Percentiles rank a stretch among this genome's conserved stretches.
Evolutionary conservation across 2,888 invertebrate species (phyloP).

Genomic region (Mythimna albipuncta): DNA sequence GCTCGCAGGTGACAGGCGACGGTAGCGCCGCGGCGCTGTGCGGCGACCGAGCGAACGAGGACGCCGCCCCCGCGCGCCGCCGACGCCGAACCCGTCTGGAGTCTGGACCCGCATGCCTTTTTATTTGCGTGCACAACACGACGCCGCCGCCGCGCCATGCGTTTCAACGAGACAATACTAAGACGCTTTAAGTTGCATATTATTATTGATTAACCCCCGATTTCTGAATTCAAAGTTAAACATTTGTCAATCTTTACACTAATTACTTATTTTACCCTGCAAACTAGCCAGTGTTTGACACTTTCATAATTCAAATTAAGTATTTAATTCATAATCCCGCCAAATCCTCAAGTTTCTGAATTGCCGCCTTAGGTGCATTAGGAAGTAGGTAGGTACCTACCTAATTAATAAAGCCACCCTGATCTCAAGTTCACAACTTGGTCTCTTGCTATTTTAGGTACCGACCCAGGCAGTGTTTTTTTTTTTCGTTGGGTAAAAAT

Average conservation of each 20-base stretch:
- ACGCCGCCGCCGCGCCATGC: not conserved
- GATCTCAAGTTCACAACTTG: too few species aligned
- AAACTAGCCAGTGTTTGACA: too few species aligned
- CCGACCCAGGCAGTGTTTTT: too few species aligned
- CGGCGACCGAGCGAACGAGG: slow-evolving; percentile 76
- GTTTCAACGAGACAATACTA: slow-evolving; percentile 18
- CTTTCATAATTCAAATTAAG: too few species aligned
- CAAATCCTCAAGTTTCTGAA: too few species aligned
- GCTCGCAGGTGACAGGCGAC: slow-evolving; percentile 73
- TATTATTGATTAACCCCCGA: not conserved
- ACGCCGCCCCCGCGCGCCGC: slow-evolving; percentile 68
- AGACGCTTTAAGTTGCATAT: not conserved
- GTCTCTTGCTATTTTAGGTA: too few species aligned
- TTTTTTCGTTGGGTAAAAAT: too few species aligned
- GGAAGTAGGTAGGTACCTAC: too few species aligned
- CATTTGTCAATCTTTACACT: not conserved
- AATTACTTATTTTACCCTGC: not conserved
- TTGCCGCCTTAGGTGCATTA: too few species aligned
- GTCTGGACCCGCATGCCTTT: slow-evolving; percentile 51
- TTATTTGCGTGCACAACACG: slow-evolving; percentile 33
- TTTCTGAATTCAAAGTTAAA: not conserved
- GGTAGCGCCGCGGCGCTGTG: slow-evolving; percentile 85
- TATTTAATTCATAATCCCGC: too few species aligned
- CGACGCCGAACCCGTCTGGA: slow-evolving; percentile 63
- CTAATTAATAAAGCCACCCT: too few species aligned